Evolutionary conservation across 2,797 vertebrate species (phyloP).

Genomic region (Thamnophis elegans): DNA sequence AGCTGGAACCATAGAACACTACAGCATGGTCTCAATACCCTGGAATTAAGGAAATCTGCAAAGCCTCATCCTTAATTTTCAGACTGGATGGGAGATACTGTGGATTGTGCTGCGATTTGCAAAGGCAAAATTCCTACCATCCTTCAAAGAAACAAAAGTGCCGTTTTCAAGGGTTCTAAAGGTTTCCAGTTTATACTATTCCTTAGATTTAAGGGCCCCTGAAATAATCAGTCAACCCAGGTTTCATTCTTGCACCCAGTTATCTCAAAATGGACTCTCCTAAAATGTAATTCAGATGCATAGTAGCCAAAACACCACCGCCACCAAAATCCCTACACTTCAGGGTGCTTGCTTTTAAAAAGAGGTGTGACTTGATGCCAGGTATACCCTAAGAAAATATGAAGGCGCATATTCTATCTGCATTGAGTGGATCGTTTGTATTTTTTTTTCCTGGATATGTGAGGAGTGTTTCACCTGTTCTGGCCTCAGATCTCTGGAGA

Average conservation of each 20-base stretch:
- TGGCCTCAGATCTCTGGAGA: neutral
- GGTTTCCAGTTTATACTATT: neutral
- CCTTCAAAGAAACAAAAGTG: neutral
- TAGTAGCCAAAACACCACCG: neutral
- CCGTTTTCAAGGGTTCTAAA: neutral
- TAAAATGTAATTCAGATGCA: neutral
- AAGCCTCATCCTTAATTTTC: neutral
- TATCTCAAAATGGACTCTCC: neutral
- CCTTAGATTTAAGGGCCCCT: neutral
- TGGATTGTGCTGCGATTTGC: neutral
- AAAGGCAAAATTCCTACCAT: neutral
- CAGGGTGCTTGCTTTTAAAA: neutral
- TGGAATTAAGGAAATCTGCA: constrained; percentile 4
- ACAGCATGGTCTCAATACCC: neutral
- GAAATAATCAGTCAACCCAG: neutral
- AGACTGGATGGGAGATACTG: neutral
- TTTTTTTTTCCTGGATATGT: too few species aligned
- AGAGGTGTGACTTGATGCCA: too few species aligned
- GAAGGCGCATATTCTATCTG: neutral
- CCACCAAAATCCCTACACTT: neutral
- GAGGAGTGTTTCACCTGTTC: neutral
- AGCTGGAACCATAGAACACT: neutral
- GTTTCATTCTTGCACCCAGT: neutral
- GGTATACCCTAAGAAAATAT: neutral
- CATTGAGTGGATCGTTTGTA: neutral